A percentile compares a stretch with the other conserved stretches of the same genome.
Conservation (phyloP, 2,113 vertebrate species). For the Psittacula cyanocephala region DNA sequence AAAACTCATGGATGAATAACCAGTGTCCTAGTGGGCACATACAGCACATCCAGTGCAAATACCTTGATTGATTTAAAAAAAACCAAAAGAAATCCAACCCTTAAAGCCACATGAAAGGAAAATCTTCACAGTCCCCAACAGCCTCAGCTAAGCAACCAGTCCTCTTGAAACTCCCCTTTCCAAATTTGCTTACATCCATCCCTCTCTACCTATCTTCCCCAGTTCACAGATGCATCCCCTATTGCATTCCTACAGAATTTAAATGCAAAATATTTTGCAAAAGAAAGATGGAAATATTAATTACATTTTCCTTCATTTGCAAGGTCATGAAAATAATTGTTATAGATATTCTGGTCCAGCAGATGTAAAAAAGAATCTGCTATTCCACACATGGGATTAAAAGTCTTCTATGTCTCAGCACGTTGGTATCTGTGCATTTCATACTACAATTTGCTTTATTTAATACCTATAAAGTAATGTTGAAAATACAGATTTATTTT, state of each 20-base stretch:
- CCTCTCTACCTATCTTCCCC: neutral
- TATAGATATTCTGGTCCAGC: neutral
- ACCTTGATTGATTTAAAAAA: neutral
- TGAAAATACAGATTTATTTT: neutral
- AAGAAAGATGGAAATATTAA: neutral
- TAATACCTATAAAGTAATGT: neutral
- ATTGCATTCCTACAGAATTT: neutral
- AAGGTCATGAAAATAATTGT: neutral
- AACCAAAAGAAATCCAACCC: neutral
- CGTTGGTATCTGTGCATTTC: neutral
- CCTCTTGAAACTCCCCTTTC: neutral
- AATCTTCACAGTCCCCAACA: neutral
- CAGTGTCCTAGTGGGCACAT: no score
- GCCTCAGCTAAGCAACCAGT: neutral
- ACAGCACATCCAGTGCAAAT: neutral
- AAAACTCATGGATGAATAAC: neutral
- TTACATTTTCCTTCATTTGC: neutral
- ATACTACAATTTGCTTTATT: neutral
- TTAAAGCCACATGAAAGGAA: neutral
- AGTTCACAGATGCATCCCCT: neutral
- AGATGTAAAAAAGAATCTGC: neutral
- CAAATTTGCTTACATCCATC: neutral
- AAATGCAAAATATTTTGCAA: neutral
- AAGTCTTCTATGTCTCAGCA: neutral
- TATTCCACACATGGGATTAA: neutral